Base-by-base conservation (phyloP, 2,888 invertebrate genomes). In the Tortrix viridana region DNA sequence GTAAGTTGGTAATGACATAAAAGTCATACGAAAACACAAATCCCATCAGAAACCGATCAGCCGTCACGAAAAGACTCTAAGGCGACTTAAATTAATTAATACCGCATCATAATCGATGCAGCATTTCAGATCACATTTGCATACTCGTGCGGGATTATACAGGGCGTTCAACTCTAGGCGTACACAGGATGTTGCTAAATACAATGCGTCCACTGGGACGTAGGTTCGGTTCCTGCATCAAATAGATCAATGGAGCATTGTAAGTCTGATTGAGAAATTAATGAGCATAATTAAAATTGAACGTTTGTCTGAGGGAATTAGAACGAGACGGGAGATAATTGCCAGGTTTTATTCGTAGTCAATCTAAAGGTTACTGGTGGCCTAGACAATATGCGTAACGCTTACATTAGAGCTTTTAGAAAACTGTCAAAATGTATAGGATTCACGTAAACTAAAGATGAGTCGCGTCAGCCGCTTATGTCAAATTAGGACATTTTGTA, bases 151-250 rank as follows among this genome's bases (percentile, higher is more conserved):
- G 49, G 56, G 50, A 57, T 61, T 61, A 62, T 63, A 63, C 57
- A 19, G 32, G 53, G 3, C 53, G 53, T 53, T 41, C 20, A 53
- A 48, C 57, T 18, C 52, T 38, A 53, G 56, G 55, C 49, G 61
- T 46, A 46, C 46, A 53, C 68, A 68, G 72, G 70, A 72, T 68
- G 65, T 71, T 69, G 67, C 70, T 69, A 69, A 68, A 69, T 64
- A 71, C 73, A 73, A 73, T 70, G 66, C 69, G 47, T 71, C 71
- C 69, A 71, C 16, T n/a, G 69, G 69, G 70, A 55, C 57, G 12
- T 38, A 46, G 55, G 65, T 61, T 67, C 63, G 63, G 38, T 66
- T 66, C 66, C 67, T 60, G 32, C 32, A 62, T 57, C 57, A 53
- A 48, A 58, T 57, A 60, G 46, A 47, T 58, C 47, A 58, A 46